phyloP scores from a whole-genome alignment of 1,140 invertebrate genomes.

The Cylas formicarius region DNA sequence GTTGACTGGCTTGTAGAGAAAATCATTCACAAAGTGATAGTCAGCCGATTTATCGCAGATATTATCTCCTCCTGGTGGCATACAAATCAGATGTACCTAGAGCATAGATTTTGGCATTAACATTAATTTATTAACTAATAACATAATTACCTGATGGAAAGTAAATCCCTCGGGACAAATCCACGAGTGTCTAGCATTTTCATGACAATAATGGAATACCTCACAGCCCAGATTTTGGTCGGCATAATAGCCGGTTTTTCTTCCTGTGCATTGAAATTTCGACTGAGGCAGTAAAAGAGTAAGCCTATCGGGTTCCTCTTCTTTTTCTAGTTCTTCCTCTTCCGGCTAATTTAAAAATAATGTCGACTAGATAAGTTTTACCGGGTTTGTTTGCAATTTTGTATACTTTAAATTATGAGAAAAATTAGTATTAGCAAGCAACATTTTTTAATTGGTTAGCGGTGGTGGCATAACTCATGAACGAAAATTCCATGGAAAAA shows the following conservation, averaged over 20 bases:
- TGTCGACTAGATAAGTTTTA: no score
- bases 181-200: conserved; percentile 85
- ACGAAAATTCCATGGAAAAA: no score
- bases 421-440: no score
- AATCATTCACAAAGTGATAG: conserved; percentile 89
- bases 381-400: no score
- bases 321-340: conserved; percentile 62
- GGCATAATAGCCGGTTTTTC: conserved; percentile 85
- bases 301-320: conserved; percentile 78
- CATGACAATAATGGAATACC: conserved; percentile 91
- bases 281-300: conserved; percentile 71
- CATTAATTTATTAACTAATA: conserved; percentile 5
- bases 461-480: no score
- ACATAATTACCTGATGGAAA: conserved; percentile 70
- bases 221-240: conserved; percentile 83
- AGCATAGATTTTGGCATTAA: no score
- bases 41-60: conserved; percentile 83
- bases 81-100: conserved; percentile 84
- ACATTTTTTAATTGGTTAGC: no score
- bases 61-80: conserved; percentile 82
- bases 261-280: conserved; percentile 71
- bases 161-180: conserved; percentile 87
- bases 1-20: conserved; percentile 82
- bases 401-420: no score
- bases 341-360: no score